Percentiles rank a stretch among this genome's conserved stretches.
phyloP scores from a whole-genome alignment of 2,797 vertebrate species.

The Poecilia gillii region DNA sequence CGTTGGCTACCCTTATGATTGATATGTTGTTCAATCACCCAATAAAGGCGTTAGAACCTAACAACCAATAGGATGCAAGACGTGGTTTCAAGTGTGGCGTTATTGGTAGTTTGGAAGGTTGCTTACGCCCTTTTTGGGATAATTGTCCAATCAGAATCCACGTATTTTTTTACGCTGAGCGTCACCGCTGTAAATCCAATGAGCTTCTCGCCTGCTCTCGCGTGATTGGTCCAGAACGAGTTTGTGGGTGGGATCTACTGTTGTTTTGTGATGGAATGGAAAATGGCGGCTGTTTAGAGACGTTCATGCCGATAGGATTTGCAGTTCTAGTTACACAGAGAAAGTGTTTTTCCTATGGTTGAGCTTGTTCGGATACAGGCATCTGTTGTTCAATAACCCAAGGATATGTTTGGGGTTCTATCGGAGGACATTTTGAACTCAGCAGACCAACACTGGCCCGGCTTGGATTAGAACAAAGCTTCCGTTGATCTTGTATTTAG shows the following conservation, averaged over 20 bases:
- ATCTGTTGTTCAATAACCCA: background rate
- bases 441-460: background rate
- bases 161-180: constrained; percentile 7
- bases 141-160: constrained; percentile 31
- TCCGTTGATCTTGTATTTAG: background rate
- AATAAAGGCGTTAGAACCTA: background rate
- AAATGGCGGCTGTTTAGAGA: constrained; percentile 7
- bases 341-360: background rate
- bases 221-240: constrained; percentile 36
- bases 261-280: constrained; percentile 32
- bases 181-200: constrained; percentile 57
- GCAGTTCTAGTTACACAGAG: background rate
- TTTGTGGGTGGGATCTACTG: background rate
- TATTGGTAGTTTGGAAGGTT: background rate
- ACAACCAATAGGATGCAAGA: background rate
- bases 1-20: constrained; percentile 41
- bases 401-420: background rate
- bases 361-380: background rate
- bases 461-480: background rate
- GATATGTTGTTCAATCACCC: constrained; percentile 21
- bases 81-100: background rate
- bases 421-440: background rate
- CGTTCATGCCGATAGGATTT: background rate
- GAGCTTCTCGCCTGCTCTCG: background rate
- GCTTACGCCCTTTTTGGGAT: background rate